Evolutionary conservation across 2,888 invertebrate genomes (phyloP).

Genomic region (Sesia bembeciformis): DNA sequence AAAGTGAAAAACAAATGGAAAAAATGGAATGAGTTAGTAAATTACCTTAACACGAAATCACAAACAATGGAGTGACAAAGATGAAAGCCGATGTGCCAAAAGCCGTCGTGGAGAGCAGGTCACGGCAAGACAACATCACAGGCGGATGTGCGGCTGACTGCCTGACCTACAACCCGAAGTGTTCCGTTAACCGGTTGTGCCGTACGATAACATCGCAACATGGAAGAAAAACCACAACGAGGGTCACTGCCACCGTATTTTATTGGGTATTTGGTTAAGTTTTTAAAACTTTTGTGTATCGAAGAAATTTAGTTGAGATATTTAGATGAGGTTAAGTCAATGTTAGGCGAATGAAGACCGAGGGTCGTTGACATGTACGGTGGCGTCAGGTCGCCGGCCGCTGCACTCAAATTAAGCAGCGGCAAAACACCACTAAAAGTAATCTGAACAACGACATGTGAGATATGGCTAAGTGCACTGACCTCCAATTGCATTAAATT

Average conservation of each 20-base stretch:
- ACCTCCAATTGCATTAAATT: too few relatives aligned
- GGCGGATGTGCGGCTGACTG: slow-evolving; percentile 37
- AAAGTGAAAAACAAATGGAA: too few relatives aligned
- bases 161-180: slow-evolving; percentile 22
- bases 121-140: slow-evolving; percentile 13
- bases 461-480: too few relatives aligned
- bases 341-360: background rate
- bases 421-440: too few relatives aligned
- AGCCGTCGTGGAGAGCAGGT: slow-evolving; percentile 11
- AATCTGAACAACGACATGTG: too few relatives aligned
- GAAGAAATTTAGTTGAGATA: background rate
- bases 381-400: slow-evolving; percentile 14
- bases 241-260: slow-evolving; percentile 4
- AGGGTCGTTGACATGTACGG: slow-evolving; percentile 14
- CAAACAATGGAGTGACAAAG: slow-evolving; percentile 8
- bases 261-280: background rate
- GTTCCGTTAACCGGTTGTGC: slow-evolving; percentile 22
- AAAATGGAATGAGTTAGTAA: too few relatives aligned
- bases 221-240: slow-evolving; percentile 2
- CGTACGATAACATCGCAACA: slow-evolving; percentile 8
- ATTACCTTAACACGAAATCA: too few relatives aligned
- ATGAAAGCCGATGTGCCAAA: slow-evolving; percentile 26
- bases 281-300: background rate
- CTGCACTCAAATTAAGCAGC: background rate
- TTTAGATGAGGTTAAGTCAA: background rate